Percentiles rank a stretch among this genome's conserved stretches.
These are phyloP conservation scores for Apostichopus japonicus DNA, from an alignment of 35 echinoderm and acorn worm species.

Conservation along the genomic window DNA sequence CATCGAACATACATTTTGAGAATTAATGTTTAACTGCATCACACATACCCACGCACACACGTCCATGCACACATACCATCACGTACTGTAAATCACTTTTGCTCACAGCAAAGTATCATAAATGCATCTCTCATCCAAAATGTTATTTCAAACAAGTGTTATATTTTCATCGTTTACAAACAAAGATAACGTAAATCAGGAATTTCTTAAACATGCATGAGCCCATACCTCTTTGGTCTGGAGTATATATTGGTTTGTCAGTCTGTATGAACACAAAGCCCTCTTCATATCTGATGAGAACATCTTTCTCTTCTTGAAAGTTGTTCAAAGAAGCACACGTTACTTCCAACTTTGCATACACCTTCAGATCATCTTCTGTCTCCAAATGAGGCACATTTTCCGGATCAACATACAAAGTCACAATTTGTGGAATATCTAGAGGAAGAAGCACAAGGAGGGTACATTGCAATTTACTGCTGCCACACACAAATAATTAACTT, in stretches of 20 bases:
- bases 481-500: no score
- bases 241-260: constrained; percentile 89
- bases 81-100: neutral
- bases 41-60: no score
- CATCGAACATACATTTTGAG: no score
- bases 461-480: no score
- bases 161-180: no score
- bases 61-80: no score
- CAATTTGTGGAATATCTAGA: neutral
- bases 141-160: no score
- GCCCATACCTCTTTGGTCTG: constrained; percentile 75
- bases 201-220: no score
- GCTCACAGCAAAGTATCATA: neutral
- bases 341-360: neutral
- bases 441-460: no score
- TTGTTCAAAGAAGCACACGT: neutral
- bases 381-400: neutral
- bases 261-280: constrained; percentile 89
- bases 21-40: no score
- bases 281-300: constrained; percentile 21
- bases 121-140: no score
- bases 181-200: no score
- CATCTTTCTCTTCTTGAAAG: constrained; percentile 9
- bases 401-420: constrained; percentile 17
- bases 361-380: neutral